These are phyloP conservation scores for Linnaemya vulpina DNA, from an alignment of 2,888 invertebrate species.

Conservation along the genomic window DNA sequence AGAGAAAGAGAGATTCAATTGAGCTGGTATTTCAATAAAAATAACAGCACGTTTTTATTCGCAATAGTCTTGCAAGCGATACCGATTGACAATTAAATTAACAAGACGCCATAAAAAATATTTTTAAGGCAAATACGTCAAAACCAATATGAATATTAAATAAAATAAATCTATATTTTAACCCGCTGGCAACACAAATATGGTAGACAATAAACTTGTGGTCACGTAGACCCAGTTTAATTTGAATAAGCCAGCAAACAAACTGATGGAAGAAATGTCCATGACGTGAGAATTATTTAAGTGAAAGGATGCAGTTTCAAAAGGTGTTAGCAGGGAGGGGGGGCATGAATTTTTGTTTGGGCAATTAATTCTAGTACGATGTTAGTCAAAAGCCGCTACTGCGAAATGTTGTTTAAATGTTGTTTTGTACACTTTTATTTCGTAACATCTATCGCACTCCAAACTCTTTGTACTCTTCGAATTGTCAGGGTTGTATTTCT, in stretches of 20 bases:
- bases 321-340: no score
- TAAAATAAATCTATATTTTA: conserved; percentile 35
- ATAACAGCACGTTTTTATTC: conserved; percentile 10
- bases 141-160: conserved; percentile 70
- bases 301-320: not conserved
- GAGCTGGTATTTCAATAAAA: not conserved
- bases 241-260: conserved; percentile 12
- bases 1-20: not conserved
- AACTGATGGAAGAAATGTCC: not conserved
- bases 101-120: conserved; percentile 56
- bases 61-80: conserved; percentile 44
- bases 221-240: conserved; percentile 33
- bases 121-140: conserved; percentile 51
- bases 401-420: no score
- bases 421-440: no score
- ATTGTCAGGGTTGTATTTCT: no score
- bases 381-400: no score
- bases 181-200: conserved; percentile 47
- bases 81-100: conserved; percentile 45
- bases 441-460: no score
- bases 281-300: not conserved
- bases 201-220: conserved; percentile 48
- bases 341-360: no score
- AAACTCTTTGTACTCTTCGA: no score
- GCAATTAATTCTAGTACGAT: no score